These are phyloP conservation scores for Thecophora atra DNA, from an alignment of 2,888 invertebrate genomes.

Conservation along the genomic window DNA sequence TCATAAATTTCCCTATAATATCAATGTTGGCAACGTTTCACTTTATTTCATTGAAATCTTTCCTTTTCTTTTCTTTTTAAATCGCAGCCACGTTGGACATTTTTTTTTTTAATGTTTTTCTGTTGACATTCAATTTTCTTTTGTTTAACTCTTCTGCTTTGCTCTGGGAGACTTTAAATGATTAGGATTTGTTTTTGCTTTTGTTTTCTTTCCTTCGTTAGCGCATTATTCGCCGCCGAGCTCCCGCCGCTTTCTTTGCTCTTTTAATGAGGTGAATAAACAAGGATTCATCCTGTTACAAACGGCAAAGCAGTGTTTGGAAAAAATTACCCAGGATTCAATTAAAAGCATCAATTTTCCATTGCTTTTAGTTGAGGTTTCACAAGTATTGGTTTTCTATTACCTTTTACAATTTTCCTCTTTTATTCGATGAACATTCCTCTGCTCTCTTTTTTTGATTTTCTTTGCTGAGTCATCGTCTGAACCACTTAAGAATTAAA, in stretches of 20 bases:
- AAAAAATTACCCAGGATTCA: too few relatives aligned
- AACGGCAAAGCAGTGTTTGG: too few relatives aligned
- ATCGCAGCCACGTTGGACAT: not conserved
- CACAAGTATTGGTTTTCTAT: not conserved
- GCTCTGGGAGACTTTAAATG: slow-evolving; percentile 7
- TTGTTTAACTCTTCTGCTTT: slow-evolving; percentile 29
- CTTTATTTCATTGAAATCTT: not conserved
- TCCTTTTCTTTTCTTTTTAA: not conserved
- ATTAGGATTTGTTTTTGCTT: not conserved
- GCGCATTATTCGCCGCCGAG: not conserved
- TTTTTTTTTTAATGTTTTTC: slow-evolving; percentile 17
- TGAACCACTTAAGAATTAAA: slow-evolving; percentile 29
- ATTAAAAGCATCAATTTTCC: too few relatives aligned
- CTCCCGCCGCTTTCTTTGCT: not conserved
- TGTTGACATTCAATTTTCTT: slow-evolving; percentile 13
- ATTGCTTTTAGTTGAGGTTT: too few relatives aligned
- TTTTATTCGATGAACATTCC: slow-evolving; percentile 17
- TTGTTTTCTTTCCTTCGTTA: not conserved
- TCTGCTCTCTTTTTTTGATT: not conserved
- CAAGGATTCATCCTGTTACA: too few relatives aligned
- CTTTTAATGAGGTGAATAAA: not conserved
- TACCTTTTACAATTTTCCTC: not conserved
- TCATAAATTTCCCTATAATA: slow-evolving; percentile 32
- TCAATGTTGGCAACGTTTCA: slow-evolving; percentile 33
- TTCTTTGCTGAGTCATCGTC: not conserved